These are phyloP conservation scores for Potamilus streckersoni DNA, from an alignment of 1,140 invertebrate species.

Conservation along the genomic window DNA sequence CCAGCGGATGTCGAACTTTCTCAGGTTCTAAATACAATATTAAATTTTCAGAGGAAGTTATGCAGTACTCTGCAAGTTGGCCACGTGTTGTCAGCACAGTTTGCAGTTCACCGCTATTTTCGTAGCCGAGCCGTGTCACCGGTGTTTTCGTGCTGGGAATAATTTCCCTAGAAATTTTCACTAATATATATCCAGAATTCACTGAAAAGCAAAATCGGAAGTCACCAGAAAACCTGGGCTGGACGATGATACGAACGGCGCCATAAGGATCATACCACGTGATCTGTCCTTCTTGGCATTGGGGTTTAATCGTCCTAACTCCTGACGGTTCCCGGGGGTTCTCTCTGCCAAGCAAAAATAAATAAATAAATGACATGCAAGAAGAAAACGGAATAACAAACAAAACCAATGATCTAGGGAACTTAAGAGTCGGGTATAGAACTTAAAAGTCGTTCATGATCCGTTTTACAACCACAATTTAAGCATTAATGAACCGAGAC, in stretches of 20 bases:
- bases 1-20: conserved; percentile 34
- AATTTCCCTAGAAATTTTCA: conserved; percentile 45
- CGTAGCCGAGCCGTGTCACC: conserved; percentile 2
- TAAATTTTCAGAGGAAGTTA: conserved; percentile 32
- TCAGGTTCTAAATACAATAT: conserved; percentile 48
- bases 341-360: too few species aligned
- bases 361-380: too few species aligned
- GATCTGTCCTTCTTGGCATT: conserved; percentile 38
- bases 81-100: conserved; percentile 26
- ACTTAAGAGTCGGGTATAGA: too few species aligned
- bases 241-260: conserved; percentile 40
- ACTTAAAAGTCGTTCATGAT: too few species aligned
- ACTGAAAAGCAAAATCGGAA: conserved; percentile 40
- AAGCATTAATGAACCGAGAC: too few species aligned
- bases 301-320: conserved; percentile 17
- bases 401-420: too few species aligned
- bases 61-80: conserved; percentile 38
- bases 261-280: conserved; percentile 46
- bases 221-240: conserved; percentile 16
- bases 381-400: too few species aligned
- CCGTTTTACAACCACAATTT: too few species aligned
- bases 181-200: conserved; percentile 33
- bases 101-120: conserved; percentile 27
- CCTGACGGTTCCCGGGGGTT: background rate
- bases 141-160: conserved; percentile 12